Conservation (phyloP, 2,797 vertebrate genomes). For the Myripristis jacobus region DNA sequence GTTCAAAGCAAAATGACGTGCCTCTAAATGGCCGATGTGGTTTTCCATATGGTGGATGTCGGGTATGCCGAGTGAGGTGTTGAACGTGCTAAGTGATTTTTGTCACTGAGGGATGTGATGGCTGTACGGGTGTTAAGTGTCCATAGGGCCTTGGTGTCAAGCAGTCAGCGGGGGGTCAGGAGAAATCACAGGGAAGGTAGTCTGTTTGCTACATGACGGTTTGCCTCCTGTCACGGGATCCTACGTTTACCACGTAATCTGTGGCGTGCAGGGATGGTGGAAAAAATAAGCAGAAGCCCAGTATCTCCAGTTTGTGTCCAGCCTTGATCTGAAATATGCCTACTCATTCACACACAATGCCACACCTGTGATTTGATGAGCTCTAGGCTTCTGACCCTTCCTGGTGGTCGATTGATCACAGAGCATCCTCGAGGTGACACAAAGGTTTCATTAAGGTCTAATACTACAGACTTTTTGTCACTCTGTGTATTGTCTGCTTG, state of each 20-base stretch:
- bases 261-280: neutral
- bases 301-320: neutral
- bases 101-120: constrained; percentile 1
- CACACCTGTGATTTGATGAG: neutral
- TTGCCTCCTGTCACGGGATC: neutral
- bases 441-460: neutral
- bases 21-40: neutral
- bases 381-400: neutral
- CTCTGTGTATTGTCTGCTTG: neutral
- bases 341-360: neutral
- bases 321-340: neutral
- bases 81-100: constrained; percentile 8
- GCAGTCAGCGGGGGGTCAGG: neutral
- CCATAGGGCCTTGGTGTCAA: neutral
- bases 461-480: neutral
- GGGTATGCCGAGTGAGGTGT: neutral
- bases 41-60: neutral
- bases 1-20: neutral
- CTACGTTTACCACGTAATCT: neutral
- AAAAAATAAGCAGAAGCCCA: neutral
- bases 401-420: constrained; percentile 1
- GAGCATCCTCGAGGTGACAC: constrained; percentile 6
- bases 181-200: neutral
- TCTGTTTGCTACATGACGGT: neutral
- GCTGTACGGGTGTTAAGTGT: neutral